These are phyloP conservation scores for Peromyscus aztecus DNA, from an alignment of 2,797 vertebrate species.

Conservation along the genomic window DNA sequence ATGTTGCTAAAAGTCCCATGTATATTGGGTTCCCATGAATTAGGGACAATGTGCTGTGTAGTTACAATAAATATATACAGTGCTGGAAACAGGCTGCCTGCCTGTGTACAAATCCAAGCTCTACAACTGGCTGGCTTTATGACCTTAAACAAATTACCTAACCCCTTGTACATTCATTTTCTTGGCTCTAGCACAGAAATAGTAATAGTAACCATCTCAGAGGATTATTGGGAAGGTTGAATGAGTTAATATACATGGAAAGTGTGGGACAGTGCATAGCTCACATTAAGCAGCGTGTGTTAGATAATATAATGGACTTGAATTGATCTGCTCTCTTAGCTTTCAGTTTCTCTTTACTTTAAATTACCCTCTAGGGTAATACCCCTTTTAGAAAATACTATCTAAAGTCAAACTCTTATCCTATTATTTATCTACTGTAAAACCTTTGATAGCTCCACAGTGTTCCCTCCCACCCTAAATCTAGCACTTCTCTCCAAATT, in stretches of 20 bases:
- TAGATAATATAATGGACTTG: background rate
- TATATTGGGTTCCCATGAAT: background rate
- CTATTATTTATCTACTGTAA: background rate
- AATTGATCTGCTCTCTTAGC: conserved; percentile 21
- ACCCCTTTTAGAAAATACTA: conserved; percentile 12
- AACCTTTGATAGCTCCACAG: background rate
- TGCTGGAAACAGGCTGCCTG: background rate
- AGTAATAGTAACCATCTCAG: background rate
- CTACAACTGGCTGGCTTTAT: background rate
- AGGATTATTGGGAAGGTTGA: background rate
- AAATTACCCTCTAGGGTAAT: background rate
- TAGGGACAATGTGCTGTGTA: background rate
- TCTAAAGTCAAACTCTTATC: conserved; percentile 48
- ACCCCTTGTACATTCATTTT: background rate
- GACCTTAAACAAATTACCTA: background rate
- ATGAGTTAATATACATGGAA: background rate
- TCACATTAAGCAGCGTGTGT: background rate
- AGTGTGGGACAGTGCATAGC: background rate
- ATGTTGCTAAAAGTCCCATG: background rate
- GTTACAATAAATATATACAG: background rate
- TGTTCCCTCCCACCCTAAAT: background rate
- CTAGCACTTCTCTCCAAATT: background rate
- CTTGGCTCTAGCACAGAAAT: background rate
- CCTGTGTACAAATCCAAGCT: background rate
- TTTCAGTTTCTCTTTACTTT: conserved; percentile 41